phyloP scores from a whole-genome alignment of 2,888 invertebrate species.

The Lottia scabra region DNA sequence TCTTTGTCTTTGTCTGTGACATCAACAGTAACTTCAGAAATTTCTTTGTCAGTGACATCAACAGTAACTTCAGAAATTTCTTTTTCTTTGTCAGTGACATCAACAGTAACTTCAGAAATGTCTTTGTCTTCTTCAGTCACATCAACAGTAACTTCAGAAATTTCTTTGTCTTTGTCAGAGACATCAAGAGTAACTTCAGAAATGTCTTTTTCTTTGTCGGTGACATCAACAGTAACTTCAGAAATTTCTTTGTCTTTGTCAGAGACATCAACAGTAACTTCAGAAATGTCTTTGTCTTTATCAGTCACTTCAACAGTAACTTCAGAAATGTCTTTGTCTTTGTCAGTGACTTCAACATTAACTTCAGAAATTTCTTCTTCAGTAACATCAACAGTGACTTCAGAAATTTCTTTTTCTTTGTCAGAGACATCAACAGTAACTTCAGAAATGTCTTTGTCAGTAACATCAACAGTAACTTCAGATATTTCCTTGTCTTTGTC shows the following conservation, averaged over 20 bases:
- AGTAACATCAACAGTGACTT: background rate
- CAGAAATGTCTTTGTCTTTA: background rate
- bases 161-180: too few relatives aligned
- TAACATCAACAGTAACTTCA: conserved; percentile 11
- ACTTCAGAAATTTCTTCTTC: conserved; percentile 14
- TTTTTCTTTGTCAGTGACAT: too few relatives aligned
- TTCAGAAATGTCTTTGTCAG: conserved; percentile 16
- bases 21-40: conserved; percentile 4
- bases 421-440: conserved; percentile 7
- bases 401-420: too few relatives aligned
- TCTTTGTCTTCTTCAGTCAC: background rate
- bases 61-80: background rate
- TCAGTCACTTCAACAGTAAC: conserved; percentile 17
- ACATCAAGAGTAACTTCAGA: background rate
- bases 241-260: conserved; percentile 17
- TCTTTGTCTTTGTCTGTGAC: background rate
- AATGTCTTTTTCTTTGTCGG: background rate
- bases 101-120: conserved; percentile 3
- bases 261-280: conserved; percentile 2
- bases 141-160: background rate
- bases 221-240: conserved; percentile 16
- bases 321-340: conserved; percentile 10
- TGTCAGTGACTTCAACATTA: conserved; percentile 11
- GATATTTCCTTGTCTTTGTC: conserved; percentile 1
- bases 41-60: conserved; percentile 1